These are phyloP conservation scores for Hippocampus zosterae DNA, from an alignment of 2,113 vertebrate genomes.

Conservation along the genomic window DNA sequence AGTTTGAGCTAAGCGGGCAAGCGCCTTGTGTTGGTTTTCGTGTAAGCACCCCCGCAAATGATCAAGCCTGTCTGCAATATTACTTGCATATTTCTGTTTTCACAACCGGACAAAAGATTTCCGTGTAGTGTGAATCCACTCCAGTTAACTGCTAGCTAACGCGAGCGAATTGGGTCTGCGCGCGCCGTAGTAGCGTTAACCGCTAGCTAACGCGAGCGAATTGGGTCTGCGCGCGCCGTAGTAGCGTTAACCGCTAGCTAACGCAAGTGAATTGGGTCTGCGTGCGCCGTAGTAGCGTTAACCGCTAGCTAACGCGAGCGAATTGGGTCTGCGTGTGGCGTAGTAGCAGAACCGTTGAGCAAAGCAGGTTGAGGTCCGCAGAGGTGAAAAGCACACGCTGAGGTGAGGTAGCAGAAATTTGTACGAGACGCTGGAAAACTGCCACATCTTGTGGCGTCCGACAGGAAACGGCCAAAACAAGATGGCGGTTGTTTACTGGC, in stretches of 20 bases:
- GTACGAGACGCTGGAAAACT: neutral
- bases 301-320: neutral
- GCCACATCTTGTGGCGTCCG: neutral
- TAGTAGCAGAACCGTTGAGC: slow-evolving; percentile 8
- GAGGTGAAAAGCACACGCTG: neutral
- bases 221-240: slow-evolving; percentile 5
- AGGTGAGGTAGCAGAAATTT: neutral
- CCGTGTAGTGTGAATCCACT: no score
- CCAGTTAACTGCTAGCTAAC: no score
- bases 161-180: slow-evolving; percentile 2
- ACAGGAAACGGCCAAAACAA: no score
- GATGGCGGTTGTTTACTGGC: slow-evolving; percentile 2
- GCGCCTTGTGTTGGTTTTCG: neutral
- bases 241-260: neutral
- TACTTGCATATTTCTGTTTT: no score
- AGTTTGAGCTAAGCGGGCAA: neutral
- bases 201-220: neutral
- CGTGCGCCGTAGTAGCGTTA: slow-evolving; percentile 8
- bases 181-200: slow-evolving; percentile 4
- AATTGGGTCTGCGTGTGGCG: slow-evolving; percentile 6
- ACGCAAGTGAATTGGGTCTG: neutral
- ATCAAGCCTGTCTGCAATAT: neutral
- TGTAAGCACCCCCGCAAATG: neutral
- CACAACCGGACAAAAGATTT: no score
- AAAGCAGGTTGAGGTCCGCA: neutral